These are phyloP conservation scores for Orthosia cruda DNA, from an alignment of 2,888 invertebrate genomes.

Conservation along the genomic window DNA sequence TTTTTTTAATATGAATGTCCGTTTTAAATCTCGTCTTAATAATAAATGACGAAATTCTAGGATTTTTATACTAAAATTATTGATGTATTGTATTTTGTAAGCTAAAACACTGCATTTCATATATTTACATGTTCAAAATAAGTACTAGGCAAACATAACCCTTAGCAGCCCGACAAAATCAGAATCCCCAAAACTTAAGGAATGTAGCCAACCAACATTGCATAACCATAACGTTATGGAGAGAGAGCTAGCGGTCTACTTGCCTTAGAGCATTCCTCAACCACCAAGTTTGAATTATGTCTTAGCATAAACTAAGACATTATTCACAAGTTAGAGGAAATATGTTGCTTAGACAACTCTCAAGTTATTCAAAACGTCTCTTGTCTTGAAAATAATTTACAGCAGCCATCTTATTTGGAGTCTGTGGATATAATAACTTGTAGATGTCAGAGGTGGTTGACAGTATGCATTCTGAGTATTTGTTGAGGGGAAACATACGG, in stretches of 20 bases:
- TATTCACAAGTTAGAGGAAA: constrained; percentile 64
- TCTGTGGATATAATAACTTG: constrained; percentile 59
- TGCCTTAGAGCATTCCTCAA: constrained; percentile 52
- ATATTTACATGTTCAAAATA: neutral
- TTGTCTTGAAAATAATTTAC: constrained; percentile 64
- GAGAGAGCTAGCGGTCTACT: constrained; percentile 46
- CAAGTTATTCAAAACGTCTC: constrained; percentile 59
- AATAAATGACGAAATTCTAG: neutral
- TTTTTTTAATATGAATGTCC: too few relatives aligned
- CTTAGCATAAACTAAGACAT: constrained; percentile 62
- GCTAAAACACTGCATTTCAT: rapidly evolving
- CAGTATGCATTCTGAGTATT: constrained; percentile 57
- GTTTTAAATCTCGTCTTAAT: neutral
- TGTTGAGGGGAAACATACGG: constrained; percentile 49
- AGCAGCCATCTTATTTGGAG: constrained; percentile 56
- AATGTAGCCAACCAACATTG: constrained; percentile 43
- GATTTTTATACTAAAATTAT: neutral
- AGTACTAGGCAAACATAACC: neutral
- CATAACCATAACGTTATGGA: constrained; percentile 33
- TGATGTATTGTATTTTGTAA: neutral
- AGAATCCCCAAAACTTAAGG: constrained; percentile 28
- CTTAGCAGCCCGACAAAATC: constrained; percentile 20
- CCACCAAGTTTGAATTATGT: constrained; percentile 61
- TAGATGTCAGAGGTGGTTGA: constrained; percentile 48
- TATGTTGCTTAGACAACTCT: constrained; percentile 61